Evolutionary conservation across 2,888 invertebrate species (phyloP).

Genomic region (Elmis aenea): DNA sequence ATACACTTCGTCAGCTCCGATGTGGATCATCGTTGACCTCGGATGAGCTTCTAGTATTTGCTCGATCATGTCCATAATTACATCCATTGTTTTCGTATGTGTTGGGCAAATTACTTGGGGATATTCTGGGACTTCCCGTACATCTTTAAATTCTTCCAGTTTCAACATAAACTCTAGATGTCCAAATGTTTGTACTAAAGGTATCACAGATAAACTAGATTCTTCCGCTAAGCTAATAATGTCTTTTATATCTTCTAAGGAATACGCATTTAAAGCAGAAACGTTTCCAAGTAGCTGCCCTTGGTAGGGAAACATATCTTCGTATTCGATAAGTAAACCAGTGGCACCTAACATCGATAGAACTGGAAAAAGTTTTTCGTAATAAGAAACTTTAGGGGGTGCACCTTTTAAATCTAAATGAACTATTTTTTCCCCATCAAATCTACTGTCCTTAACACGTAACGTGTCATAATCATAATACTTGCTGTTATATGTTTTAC

Average conservation of each 20-base stretch:
- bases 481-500: too few species aligned
- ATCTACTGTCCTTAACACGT: conserved; percentile 8
- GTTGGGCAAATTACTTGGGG: conserved; percentile 69
- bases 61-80: conserved; percentile 64
- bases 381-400: conserved; percentile 64
- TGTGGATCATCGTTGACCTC: conserved; percentile 53
- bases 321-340: conserved; percentile 76
- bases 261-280: conserved; percentile 62
- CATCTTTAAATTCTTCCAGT: conserved; percentile 57
- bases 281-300: conserved; percentile 53
- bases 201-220: conserved; percentile 64
- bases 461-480: too few species aligned
- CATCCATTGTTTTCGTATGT: conserved; percentile 50
- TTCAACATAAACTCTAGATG: conserved; percentile 80
- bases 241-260: conserved; percentile 48
- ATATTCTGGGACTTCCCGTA: conserved; percentile 60
- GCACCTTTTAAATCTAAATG: conserved; percentile 84
- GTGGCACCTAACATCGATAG: conserved; percentile 65
- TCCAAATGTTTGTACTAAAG: conserved; percentile 81
- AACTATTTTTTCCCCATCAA: conserved; percentile 56
- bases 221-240: conserved; percentile 52
- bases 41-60: conserved; percentile 63
- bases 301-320: conserved; percentile 81
- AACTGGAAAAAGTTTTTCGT: conserved; percentile 56
- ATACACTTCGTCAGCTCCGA: conserved; percentile 81